Evolutionary conservation across 2,113 vertebrate species (phyloP).

Genomic region (Elephas maximus): DNA sequence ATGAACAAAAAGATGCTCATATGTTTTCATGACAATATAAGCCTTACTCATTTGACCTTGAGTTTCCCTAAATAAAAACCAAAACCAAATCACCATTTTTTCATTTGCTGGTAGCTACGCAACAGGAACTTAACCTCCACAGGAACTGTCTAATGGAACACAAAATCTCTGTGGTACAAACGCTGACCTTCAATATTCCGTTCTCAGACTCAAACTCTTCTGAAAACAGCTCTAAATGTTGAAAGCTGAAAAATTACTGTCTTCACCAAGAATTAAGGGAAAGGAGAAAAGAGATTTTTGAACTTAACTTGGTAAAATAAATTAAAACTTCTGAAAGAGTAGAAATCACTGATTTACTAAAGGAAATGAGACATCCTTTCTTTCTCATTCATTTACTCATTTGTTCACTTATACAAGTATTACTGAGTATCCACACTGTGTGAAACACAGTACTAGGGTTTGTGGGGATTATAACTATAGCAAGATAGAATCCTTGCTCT

Average conservation of each 20-base stretch:
- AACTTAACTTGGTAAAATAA: conserved; percentile 22
- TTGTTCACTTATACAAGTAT: not conserved
- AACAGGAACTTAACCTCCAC: not conserved
- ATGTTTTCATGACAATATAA: conserved; percentile 28
- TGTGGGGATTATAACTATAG: not conserved
- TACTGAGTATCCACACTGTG: not conserved
- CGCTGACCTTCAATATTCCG: not conserved
- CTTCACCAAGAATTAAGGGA: conserved; percentile 18
- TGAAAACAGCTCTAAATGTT: not conserved
- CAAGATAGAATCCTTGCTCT: not conserved
- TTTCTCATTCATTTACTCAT: not conserved
- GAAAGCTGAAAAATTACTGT: not conserved
- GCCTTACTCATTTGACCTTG: not conserved
- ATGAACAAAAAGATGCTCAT: conserved; percentile 14
- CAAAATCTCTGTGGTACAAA: not conserved
- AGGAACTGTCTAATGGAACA: not conserved
- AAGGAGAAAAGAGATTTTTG: not conserved
- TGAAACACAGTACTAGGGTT: not conserved
- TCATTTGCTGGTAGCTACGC: conserved; percentile 4
- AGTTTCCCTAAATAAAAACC: not conserved
- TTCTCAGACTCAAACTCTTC: not conserved
- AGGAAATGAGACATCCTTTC: not conserved
- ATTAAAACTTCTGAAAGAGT: not conserved
- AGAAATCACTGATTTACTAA: not conserved
- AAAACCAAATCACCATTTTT: not conserved